These are phyloP conservation scores for Gobio gobio DNA, from an alignment of 2,113 vertebrate species.

Conservation along the genomic window DNA sequence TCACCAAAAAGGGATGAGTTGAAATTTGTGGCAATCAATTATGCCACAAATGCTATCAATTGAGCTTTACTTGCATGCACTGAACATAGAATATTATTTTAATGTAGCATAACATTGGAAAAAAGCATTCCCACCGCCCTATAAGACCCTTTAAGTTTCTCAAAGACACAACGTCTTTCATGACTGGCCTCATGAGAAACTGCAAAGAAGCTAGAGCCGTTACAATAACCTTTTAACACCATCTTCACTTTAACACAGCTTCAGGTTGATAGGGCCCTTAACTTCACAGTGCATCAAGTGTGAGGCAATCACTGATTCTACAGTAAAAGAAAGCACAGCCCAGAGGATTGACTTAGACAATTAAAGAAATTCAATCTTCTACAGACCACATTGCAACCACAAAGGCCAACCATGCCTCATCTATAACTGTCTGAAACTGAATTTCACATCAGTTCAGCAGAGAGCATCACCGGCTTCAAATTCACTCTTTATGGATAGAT, in stretches of 20 bases:
- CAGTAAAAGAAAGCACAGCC: not conserved
- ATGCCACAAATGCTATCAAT: too few species aligned
- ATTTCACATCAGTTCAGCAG: not conserved
- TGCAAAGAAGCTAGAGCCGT: not conserved
- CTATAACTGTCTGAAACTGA: constrained; percentile 12
- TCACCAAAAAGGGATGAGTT: not conserved
- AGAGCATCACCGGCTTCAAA: not conserved
- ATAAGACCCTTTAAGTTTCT: not conserved
- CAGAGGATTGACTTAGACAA: constrained; percentile 25
- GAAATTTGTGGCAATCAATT: not conserved
- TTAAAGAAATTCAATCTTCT: constrained; percentile 31
- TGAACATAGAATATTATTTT: not conserved
- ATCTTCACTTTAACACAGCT: constrained; percentile 28
- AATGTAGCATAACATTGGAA: not conserved
- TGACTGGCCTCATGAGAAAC: not conserved
- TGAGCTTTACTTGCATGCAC: not conserved
- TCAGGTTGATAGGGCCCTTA: constrained; percentile 1
- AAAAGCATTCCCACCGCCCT: not conserved
- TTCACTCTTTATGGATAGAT: not conserved
- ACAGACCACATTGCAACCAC: not conserved
- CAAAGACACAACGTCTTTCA: not conserved
- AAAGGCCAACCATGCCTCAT: constrained; percentile 10
- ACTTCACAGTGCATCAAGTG: not conserved
- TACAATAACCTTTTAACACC: constrained; percentile 22
- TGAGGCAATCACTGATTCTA: not conserved